Base-by-base conservation (phyloP, 2,113 vertebrate species). In the Tetrax tetrax region DNA sequence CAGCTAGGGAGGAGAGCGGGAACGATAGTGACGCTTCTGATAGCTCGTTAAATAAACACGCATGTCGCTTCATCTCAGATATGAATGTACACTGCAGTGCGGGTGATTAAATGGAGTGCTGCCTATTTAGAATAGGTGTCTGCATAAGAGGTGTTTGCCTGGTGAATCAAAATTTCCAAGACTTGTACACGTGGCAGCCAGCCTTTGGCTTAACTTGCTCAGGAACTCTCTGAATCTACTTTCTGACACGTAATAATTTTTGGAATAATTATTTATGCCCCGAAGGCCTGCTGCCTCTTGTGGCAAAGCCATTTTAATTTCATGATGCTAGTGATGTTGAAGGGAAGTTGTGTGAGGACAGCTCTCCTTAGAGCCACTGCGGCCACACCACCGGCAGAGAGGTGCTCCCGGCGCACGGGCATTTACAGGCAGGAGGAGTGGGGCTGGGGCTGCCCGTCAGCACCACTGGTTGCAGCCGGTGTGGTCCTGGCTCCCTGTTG, bases 361-460 rank as follows among this genome's bases (percentile, higher is more conserved):
- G 19, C 33, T 92, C 31, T 78, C 57, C 31, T 53, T 41, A n/a
- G 38, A 82, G 48, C 37, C 17, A 9, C 48, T 31, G 65, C 70
- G 25, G 35, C 47, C 25, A 14, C 41, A 43, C 14, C 41, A 15
- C 41, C 9, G 14, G 24, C 4, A 4, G 23, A 5, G 70, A 14
- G 28, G 29, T 2, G 0, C 5, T 61, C 15, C 60, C 4, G 1
- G 47, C 27, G n/a, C 11, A 3, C 4, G 5, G 68, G 33, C 3
- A 1, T 35, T 29, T 6, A 9, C 81, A 25, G 29, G 38, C n/a
- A 19, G 7, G 37, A 33, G 33, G 37, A 71, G 13, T 1, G 20
- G 24, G 11, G 17, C 33, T 59, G 47, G 51, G 51, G n/a, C 43
- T 91, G 80, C 8, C 7, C 5, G 0, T n/a, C 3, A 20, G 59